Base-by-base conservation (phyloP, 2,797 vertebrate genomes). In the Mallotus villosus region DNA sequence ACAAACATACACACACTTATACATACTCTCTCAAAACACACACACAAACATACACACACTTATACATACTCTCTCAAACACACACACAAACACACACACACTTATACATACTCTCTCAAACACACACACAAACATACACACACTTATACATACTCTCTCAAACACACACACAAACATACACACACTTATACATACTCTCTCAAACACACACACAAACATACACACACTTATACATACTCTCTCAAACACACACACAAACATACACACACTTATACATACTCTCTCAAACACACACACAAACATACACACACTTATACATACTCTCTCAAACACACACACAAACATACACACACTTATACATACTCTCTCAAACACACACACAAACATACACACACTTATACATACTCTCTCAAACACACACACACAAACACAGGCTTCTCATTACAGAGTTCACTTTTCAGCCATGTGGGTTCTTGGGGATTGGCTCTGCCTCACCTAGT, bases 361-460 rank as follows among this genome's bases (percentile, higher is more conserved):
- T n/a, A n/a, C n/a, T n/a, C n/a, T n/a, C n/a, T n/a, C n/a, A 57
- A 27, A 27, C 25, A 27, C 25, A 25, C 21, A 60, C 64, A 66
- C 64, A 66, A 17, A 65, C 37, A 34, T 16, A 62, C 60, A 62
- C 64, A 66, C 64, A 66, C n/a, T n/a, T n/a, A n/a, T n/a, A n/a
- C n/a, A n/a, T n/a, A n/a, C n/a, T n/a, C n/a, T n/a, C n/a, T n/a
- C n/a, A n/a, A 7, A 65, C 21, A 34, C 21, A 62, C 60, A 62
- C 5, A 32, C 60, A 60, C 22, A 60, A 29, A 63, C 21, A 29
- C 46, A 53, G 22, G 76, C 69, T 55, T 51, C 81, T 84, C 80
- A 81, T 90, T 81, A 87, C 69, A 0, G 37, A 63, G 69, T 74
- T 86, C 71, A 73, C 80, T 84, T 85, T 86, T 86, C 72, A 85